phyloP scores from a whole-genome alignment of 2,888 invertebrate species.

The Heterodera filipjevi region DNA sequence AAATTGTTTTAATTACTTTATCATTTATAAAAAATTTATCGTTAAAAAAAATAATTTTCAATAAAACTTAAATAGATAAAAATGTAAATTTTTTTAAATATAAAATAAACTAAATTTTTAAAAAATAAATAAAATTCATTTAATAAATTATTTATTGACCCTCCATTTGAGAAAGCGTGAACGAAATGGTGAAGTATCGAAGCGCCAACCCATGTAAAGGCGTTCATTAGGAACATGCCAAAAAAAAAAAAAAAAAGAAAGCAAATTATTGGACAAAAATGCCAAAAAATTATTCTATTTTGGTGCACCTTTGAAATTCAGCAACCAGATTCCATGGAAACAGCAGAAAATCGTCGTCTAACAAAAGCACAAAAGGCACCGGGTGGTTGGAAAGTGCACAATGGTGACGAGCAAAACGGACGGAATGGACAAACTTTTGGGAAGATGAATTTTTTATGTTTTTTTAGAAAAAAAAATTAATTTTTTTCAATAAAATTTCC shows the following conservation, averaged over 20 bases:
- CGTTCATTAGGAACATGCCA: conserved; percentile 44
- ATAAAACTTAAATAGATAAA: too few relatives aligned
- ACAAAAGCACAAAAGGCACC: conserved; percentile 53
- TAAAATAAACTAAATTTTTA: neutral
- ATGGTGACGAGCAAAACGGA: conserved; percentile 32
- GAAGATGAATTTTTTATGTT: neutral
- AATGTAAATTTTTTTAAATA: neutral
- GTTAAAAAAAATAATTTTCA: too few relatives aligned
- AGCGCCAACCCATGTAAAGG: conserved; percentile 54
- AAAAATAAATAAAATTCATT: too few relatives aligned
- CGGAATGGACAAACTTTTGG: conserved; percentile 37
- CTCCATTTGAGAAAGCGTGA: conserved; percentile 52
- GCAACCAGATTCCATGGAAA: conserved; percentile 31
- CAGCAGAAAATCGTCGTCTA: conserved; percentile 62
- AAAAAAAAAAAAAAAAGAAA: conserved; percentile 17
- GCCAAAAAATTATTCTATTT: conserved; percentile 3
- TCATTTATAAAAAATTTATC: too few relatives aligned
- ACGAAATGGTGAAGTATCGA: conserved; percentile 58
- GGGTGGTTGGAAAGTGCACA: conserved; percentile 29
- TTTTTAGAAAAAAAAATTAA: neutral
- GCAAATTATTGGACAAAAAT: too few relatives aligned
- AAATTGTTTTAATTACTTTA: too few relatives aligned
- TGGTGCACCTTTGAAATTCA: conserved; percentile 24
- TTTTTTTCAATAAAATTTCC: too few relatives aligned
- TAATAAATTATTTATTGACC: conserved; percentile 35